Conservation (phyloP, 2,888 invertebrate genomes). For the Drosophila formosana region DNA sequence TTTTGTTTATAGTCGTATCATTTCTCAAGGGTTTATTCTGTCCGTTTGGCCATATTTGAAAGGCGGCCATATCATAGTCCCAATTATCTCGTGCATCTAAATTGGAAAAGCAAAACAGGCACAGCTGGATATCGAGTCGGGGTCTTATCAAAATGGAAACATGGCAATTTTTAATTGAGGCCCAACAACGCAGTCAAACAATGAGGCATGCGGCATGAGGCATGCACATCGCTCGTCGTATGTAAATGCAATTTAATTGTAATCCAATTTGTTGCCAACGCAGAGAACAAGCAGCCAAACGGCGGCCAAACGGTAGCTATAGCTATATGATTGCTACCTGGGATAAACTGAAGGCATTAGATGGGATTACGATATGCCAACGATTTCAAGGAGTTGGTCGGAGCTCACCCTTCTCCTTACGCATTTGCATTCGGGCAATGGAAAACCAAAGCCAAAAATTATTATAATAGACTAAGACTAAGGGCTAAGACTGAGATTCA, state of each 20-base stretch:
- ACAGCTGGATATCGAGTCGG: slow-evolving; percentile 67
- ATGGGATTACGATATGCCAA: slow-evolving; percentile 74
- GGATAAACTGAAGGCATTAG: slow-evolving; percentile 54
- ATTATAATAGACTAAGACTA: slow-evolving; percentile 32
- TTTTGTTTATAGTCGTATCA: background rate
- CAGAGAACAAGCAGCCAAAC: slow-evolving; percentile 38
- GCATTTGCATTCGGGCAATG: slow-evolving; percentile 25
- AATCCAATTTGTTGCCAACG: slow-evolving; percentile 75
- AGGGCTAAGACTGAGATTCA: slow-evolving; percentile 11
- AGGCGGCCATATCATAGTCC: slow-evolving; percentile 13
- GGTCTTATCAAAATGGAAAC: slow-evolving; percentile 62
- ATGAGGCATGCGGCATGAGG: slow-evolving; percentile 20
- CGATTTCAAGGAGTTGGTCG: slow-evolving; percentile 30
- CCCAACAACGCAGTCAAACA: slow-evolving; percentile 48
- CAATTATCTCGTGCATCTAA: slow-evolving; percentile 69
- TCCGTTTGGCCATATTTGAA: background rate
- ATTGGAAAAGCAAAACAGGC: slow-evolving; percentile 32
- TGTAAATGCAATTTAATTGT: slow-evolving; percentile 81
- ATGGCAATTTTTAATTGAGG: slow-evolving; percentile 71
- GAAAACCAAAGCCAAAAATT: slow-evolving; percentile 33
- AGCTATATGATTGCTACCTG: slow-evolving; percentile 59
- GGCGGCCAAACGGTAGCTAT: slow-evolving; percentile 61
- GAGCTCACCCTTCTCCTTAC: slow-evolving; percentile 59
- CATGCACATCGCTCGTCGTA: slow-evolving; percentile 36
- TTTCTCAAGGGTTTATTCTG: slow-evolving; percentile 6